Evolutionary conservation across 2,888 invertebrate species (phyloP).

Genomic region (Myathropa florea): DNA sequence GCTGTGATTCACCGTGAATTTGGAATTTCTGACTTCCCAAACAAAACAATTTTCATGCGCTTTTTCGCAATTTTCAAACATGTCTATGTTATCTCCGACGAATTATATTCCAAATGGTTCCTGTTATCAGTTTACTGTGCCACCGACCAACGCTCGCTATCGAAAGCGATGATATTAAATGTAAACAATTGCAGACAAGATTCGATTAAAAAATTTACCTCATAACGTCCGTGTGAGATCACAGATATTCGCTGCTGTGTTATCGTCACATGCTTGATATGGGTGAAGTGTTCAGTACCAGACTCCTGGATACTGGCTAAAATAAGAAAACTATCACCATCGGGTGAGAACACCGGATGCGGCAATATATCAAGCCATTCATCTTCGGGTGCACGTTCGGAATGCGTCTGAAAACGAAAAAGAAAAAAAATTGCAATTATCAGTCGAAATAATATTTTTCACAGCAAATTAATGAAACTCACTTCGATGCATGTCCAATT

Average conservation of each 20-base stretch:
- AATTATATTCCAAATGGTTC: no score
- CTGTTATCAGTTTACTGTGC: no score
- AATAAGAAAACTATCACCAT: constrained; percentile 91
- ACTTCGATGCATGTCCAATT: constrained; percentile 94
- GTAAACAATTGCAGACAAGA: background rate
- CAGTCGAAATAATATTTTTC: constrained; percentile 3
- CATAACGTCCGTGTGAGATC: constrained; percentile 92
- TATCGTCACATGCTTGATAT: constrained; percentile 93
- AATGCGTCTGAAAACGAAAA: constrained; percentile 84
- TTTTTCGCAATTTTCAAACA: no score
- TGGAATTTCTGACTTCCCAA: no score
- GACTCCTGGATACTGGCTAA: constrained; percentile 92
- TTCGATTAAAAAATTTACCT: constrained; percentile 82
- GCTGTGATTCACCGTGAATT: no score
- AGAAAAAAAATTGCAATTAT: constrained; percentile 21
- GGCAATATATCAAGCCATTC: constrained; percentile 93
- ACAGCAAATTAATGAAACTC: constrained; percentile 73
- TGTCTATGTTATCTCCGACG: no score
- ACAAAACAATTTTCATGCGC: no score
- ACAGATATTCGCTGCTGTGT: constrained; percentile 91
- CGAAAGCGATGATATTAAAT: no score
- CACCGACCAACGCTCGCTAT: no score
- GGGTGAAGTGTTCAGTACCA: constrained; percentile 91
- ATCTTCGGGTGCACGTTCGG: constrained; percentile 91
- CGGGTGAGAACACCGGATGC: constrained; percentile 91